Evolutionary conservation across 2,888 invertebrate genomes (phyloP).

Genomic region (Mesoligia furuncula): DNA sequence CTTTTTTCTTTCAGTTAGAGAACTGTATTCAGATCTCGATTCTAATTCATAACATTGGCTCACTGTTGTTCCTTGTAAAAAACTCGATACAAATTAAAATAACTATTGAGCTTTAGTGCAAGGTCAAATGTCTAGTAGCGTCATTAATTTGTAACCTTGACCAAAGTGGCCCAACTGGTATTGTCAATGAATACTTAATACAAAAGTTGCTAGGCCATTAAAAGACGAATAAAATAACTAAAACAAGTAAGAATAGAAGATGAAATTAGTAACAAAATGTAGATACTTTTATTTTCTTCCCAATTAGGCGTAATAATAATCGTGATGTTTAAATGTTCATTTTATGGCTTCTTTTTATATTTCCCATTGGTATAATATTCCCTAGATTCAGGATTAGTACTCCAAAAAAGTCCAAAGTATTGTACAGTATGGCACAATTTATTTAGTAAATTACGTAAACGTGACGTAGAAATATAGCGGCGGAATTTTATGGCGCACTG

Average conservation of each 20-base stretch:
- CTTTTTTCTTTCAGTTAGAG: too few species aligned
- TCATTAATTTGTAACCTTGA: constrained; percentile 20
- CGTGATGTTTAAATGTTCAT: neutral
- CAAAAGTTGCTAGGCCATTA: neutral
- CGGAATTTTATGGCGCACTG: neutral
- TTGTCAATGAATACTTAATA: neutral
- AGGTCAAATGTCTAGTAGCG: constrained; percentile 20
- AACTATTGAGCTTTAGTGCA: constrained; percentile 13
- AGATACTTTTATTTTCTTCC: too few species aligned
- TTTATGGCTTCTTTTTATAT: neutral
- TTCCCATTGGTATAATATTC: neutral
- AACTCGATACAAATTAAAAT: neutral
- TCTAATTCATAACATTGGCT: neutral
- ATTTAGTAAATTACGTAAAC: neutral
- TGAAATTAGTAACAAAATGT: neutral
- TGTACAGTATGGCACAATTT: neutral
- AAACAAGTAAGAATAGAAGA: neutral
- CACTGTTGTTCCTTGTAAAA: constrained; percentile 1
- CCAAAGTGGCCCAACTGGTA: constrained; percentile 16
- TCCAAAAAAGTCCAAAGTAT: neutral
- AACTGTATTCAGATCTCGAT: neutral
- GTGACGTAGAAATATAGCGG: too few species aligned
- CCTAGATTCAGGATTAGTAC: neutral
- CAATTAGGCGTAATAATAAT: neutral
- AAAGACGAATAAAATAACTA: neutral